phyloP scores from a whole-genome alignment of 2,113 vertebrate species.

The Sapayoa aenigma region DNA sequence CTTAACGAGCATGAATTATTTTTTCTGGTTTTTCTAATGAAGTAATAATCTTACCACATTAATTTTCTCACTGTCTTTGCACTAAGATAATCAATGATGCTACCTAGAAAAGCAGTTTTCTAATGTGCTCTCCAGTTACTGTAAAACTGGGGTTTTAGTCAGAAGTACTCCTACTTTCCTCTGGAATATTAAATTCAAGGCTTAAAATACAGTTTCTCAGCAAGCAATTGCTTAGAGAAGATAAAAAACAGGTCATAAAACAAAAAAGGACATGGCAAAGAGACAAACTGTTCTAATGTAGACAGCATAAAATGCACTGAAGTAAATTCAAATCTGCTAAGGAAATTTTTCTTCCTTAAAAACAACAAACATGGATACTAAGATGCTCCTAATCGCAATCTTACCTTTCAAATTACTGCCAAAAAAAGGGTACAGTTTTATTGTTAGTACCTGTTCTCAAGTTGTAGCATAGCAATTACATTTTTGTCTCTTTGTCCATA shows the following conservation, averaged over 20 bases:
- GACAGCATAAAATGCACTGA: neutral
- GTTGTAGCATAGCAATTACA: neutral
- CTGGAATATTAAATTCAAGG: neutral
- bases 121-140: neutral
- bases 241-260: neutral
- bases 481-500: neutral
- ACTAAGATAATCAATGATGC: neutral
- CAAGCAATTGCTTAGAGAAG: neutral
- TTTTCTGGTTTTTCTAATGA: constrained; percentile 29
- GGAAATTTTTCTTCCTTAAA: neutral
- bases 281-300: neutral
- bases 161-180: neutral
- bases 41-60: neutral
- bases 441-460: neutral
- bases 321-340: neutral
- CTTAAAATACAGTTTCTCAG: neutral
- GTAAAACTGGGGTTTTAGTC: neutral
- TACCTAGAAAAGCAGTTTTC: neutral
- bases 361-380: neutral
- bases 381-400: neutral
- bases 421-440: neutral
- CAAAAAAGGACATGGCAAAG: neutral
- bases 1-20: neutral
- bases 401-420: neutral
- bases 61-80: constrained; percentile 3